These are phyloP conservation scores for Ispidina lecontei DNA, from an alignment of 2,797 vertebrate species.

Conservation along the genomic window DNA sequence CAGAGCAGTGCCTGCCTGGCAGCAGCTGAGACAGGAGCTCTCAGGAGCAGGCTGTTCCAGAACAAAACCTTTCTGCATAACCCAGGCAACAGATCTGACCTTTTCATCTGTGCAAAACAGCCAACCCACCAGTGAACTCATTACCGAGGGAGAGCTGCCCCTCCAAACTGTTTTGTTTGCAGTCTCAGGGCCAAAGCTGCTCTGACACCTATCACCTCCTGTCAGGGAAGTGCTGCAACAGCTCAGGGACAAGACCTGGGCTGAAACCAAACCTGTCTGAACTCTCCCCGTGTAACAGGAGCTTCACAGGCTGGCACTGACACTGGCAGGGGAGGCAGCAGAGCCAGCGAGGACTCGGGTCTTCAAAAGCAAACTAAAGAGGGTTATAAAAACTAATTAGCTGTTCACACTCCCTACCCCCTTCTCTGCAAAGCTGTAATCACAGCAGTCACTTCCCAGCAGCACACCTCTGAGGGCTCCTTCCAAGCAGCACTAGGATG, in stretches of 20 bases:
- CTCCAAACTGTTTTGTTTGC: neutral
- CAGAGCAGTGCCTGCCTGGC: neutral
- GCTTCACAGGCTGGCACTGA: neutral
- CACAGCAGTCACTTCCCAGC: neutral
- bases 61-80: constrained; percentile 35
- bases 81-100: constrained; percentile 30
- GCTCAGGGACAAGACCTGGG: neutral
- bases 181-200: neutral
- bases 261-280: constrained; percentile 54
- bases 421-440: neutral
- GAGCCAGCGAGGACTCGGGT: neutral
- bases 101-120: neutral
- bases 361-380: constrained; percentile 42
- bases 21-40: neutral
- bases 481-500: neutral
- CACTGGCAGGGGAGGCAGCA: neutral
- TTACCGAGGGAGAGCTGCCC: neutral
- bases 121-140: neutral
- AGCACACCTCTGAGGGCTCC: neutral
- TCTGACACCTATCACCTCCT: neutral
- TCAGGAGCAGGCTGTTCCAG: constrained; percentile 36
- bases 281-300: neutral
- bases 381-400: constrained; percentile 49
- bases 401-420: neutral
- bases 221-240: constrained; percentile 33